Percentiles rank a stretch among this genome's conserved stretches.
phyloP scores from a whole-genome alignment of 1,140 invertebrate species.

The Cydia amplana region DNA sequence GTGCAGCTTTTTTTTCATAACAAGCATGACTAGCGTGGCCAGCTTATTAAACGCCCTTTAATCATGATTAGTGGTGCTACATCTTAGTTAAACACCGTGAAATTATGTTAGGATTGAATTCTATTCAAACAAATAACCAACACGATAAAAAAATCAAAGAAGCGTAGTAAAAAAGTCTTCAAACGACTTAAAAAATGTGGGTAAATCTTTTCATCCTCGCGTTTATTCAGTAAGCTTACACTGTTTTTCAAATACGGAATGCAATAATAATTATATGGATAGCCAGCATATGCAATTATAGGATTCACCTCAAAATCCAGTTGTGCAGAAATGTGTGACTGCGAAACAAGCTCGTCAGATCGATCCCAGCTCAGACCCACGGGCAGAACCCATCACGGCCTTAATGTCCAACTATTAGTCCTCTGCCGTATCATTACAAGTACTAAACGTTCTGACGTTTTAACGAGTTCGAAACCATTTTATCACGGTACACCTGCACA shows the following conservation, averaged over 20 bases:
- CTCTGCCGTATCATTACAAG: conserved; percentile 17
- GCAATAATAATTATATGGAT: too few relatives aligned
- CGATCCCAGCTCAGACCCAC: not conserved
- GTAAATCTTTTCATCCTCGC: too few relatives aligned
- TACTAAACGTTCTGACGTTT: conserved; percentile 31
- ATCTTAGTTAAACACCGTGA: conserved; percentile 9
- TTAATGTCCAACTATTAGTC: conserved; percentile 21
- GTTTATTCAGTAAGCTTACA: too few relatives aligned
- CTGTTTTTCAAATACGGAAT: too few relatives aligned
- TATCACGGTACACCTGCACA: conserved; percentile 22
- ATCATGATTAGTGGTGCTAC: conserved; percentile 8
- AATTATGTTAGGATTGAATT: not conserved
- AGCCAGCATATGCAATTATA: too few relatives aligned
- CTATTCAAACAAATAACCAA: not conserved
- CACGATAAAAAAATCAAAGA: not conserved
- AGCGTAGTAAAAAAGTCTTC: not conserved
- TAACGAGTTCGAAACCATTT: conserved; percentile 17
- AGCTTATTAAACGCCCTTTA: not conserved
- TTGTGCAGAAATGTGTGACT: not conserved
- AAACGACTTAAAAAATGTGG: not conserved
- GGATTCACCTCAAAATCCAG: not conserved
- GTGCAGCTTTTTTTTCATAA: too few relatives aligned
- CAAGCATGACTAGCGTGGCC: too few relatives aligned
- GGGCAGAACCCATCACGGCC: not conserved
- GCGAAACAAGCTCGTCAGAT: not conserved